These are phyloP conservation scores for Cosmia trapezina DNA, from an alignment of 2,888 invertebrate genomes.

Conservation along the genomic window DNA sequence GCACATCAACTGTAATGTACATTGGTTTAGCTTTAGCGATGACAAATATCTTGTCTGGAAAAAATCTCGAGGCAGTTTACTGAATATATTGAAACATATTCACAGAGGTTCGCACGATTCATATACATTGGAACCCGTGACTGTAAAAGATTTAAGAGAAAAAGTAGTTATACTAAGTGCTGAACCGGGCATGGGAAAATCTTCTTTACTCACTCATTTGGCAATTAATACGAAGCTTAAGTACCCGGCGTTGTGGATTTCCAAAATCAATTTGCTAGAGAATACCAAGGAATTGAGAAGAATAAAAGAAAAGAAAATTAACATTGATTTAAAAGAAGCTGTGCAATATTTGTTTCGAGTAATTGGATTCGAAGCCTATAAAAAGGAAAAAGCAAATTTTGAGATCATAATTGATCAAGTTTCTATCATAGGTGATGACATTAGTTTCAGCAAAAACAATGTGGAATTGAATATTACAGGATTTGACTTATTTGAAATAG, in stretches of 20 bases:
- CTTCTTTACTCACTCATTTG: conserved; percentile 56
- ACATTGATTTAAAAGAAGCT: conserved; percentile 13
- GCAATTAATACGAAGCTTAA: conserved; percentile 51
- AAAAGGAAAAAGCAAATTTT: background rate
- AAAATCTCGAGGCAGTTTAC: conserved; percentile 32
- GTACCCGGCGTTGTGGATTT: conserved; percentile 50
- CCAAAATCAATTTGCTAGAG: conserved; percentile 56
- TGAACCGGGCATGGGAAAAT: conserved; percentile 64
- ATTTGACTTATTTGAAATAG: conserved; percentile 34
- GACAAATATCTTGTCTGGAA: conserved; percentile 26
- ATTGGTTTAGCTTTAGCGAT: conserved; percentile 40
- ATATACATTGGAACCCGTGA: background rate
- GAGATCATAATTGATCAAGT: conserved; percentile 4
- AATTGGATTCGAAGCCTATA: conserved; percentile 7
- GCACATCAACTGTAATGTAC: conserved; percentile 27
- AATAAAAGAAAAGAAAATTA: conserved; percentile 18
- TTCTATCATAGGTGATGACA: background rate
- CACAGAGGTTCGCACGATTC: background rate
- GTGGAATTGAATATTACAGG: background rate
- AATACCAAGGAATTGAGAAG: conserved; percentile 12
- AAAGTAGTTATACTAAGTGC: conserved; percentile 54
- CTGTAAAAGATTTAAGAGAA: conserved; percentile 40
- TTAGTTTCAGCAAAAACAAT: background rate
- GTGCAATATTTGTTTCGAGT: conserved; percentile 26
- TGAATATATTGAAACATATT: conserved; percentile 27